These are phyloP conservation scores for Corythaixoides concolor DNA, from an alignment of 2,113 vertebrate species.

Conservation along the genomic window DNA sequence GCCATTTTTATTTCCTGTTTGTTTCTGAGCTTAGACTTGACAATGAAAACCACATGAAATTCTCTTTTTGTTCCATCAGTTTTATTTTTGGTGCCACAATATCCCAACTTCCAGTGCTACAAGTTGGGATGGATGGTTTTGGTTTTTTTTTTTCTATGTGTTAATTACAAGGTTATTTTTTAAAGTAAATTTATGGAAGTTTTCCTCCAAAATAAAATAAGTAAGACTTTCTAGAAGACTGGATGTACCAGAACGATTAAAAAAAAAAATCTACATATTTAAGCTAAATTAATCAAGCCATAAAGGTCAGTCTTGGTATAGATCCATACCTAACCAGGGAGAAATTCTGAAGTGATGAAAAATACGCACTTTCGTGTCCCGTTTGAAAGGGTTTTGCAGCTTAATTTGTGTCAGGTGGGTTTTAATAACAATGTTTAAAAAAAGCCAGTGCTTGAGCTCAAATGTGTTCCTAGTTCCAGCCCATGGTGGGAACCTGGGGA, in stretches of 20 bases:
- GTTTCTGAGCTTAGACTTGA: conserved; percentile 65
- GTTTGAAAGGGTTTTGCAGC: not conserved
- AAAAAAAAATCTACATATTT: not conserved
- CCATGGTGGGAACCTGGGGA: not conserved
- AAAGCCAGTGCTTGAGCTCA: not conserved
- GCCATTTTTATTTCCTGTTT: conserved; percentile 68
- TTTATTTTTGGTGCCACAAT: conserved; percentile 58
- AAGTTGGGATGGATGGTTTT: not conserved
- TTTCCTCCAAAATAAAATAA: not conserved
- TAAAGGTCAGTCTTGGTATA: not conserved
- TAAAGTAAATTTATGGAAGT: not conserved
- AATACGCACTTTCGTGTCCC: not conserved
- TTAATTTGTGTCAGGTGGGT: not conserved
- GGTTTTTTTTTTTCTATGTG: not conserved
- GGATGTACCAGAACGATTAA: not conserved
- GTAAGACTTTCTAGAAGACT: not conserved
- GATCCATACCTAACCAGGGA: not conserved
- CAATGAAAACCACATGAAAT: conserved; percentile 69
- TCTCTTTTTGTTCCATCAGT: conserved; percentile 63
- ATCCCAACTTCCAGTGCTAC: conserved; percentile 18
- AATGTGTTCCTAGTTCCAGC: not conserved
- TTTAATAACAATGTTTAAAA: not conserved
- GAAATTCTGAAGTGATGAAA: not conserved
- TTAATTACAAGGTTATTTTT: not conserved
- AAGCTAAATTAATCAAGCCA: not conserved